Percentiles rank a stretch among this genome's conserved stretches.
Conservation (phyloP, 2,797 vertebrate genomes). For the Sternarchorhynchus goeldii region DNA sequence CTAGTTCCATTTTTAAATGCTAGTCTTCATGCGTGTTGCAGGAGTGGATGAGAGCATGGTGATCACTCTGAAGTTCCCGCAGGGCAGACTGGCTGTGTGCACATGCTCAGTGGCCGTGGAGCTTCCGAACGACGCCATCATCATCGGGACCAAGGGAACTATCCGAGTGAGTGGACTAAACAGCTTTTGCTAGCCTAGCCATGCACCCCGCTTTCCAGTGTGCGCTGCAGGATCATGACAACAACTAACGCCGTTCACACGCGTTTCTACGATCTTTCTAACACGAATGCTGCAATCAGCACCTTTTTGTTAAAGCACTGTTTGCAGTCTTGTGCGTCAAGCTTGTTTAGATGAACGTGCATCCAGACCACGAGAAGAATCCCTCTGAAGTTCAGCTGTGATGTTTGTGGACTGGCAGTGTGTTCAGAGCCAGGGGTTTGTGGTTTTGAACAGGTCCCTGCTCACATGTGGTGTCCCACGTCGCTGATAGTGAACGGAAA, state of each 20-base stretch:
- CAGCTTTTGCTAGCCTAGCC: background rate
- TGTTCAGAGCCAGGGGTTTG: background rate
- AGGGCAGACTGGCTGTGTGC: constrained; percentile 76
- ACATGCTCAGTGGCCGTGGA: constrained; percentile 66
- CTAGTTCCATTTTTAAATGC: background rate
- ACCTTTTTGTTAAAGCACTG: background rate
- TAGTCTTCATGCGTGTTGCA: constrained; percentile 49
- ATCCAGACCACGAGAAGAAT: too few relatives aligned
- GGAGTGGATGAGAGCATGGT: constrained; percentile 81
- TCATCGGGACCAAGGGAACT: constrained; percentile 78
- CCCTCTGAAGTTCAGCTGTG: too few relatives aligned
- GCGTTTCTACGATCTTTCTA: too few relatives aligned
- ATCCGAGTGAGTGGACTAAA: constrained; percentile 69
- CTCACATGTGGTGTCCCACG: constrained; percentile 80
- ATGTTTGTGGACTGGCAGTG: background rate
- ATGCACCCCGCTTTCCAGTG: too few relatives aligned
- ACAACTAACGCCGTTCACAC: too few relatives aligned
- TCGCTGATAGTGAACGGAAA: constrained; percentile 74
- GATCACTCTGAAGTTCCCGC: constrained; percentile 79
- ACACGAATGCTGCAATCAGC: background rate
- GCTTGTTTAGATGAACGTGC: too few relatives aligned
- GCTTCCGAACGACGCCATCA: constrained; percentile 73
- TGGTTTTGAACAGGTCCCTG: constrained; percentile 69
- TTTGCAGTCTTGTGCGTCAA: too few relatives aligned
- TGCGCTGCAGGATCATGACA: too few relatives aligned